Percentiles rank a stretch among this genome's conserved stretches.
Conservation (phyloP, 2,797 vertebrate genomes). For the Tenualosa thibaudeaui region DNA sequence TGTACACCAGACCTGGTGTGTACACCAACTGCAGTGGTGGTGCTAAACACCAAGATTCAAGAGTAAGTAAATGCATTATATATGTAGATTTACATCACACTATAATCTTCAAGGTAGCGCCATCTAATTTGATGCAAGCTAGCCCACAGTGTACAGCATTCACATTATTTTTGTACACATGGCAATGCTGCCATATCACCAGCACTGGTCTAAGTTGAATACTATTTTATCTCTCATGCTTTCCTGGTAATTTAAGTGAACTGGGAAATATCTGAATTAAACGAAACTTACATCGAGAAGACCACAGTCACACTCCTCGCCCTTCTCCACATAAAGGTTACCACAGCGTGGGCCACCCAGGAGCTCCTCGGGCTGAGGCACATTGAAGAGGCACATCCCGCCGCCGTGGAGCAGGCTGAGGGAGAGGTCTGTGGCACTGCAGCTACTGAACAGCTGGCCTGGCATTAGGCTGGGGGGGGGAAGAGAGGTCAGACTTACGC, state of each 20-base stretch:
- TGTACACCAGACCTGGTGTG: not conserved
- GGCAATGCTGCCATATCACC: no score
- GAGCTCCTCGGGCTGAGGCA: conserved; percentile 68
- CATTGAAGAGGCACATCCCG: conserved; percentile 86
- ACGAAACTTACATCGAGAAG: conserved; percentile 68
- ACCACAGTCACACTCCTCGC: conserved; percentile 88
- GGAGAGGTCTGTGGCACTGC: conserved; percentile 83
- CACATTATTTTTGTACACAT: no score
- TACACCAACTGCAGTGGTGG: not conserved
- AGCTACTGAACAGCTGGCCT: conserved; percentile 91
- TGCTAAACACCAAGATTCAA: not conserved
- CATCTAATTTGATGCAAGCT: not conserved
- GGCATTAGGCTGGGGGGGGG: conserved; percentile 78
- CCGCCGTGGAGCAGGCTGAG: conserved; percentile 75
- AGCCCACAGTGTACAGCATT: no score
- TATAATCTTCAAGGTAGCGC: not conserved
- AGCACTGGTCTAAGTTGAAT: no score
- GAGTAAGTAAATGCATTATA: no score
- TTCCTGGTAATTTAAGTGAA: not conserved
- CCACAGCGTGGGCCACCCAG: conserved; percentile 76
- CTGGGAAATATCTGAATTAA: not conserved
- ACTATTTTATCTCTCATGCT: no score
- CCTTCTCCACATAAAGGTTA: conserved; percentile 82
- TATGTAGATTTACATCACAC: no score
- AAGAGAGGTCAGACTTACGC: not conserved